Conservation (phyloP, 1,140 invertebrate species). For the Palaemon carinicauda region DNA sequence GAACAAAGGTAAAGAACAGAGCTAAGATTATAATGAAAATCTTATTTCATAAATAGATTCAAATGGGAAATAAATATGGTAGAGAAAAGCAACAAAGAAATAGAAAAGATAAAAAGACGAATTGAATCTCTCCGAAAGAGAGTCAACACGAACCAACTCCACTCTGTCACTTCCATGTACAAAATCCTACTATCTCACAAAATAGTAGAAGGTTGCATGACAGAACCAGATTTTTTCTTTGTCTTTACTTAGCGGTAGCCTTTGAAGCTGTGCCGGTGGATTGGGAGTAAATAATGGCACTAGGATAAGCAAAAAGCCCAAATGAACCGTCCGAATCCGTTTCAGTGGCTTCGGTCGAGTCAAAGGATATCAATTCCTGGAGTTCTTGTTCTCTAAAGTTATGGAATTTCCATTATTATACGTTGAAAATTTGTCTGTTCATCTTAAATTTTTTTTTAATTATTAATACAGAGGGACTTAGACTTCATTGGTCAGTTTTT, state of each 20-base stretch:
- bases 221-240: conserved; percentile 47
- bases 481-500: too few species aligned
- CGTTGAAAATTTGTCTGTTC: too few species aligned
- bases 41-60: too few species aligned
- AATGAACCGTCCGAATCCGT: conserved; percentile 39
- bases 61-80: too few species aligned
- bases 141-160: neutral
- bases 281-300: conserved; percentile 54
- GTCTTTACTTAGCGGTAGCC: conserved; percentile 55
- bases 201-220: conserved; percentile 53
- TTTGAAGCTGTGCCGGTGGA: conserved; percentile 48
- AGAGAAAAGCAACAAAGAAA: too few species aligned
- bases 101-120: neutral
- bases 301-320: conserved; percentile 38
- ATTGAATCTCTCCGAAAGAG: neutral
- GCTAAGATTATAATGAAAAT: too few species aligned
- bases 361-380: neutral
- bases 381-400: neutral
- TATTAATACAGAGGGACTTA: too few species aligned
- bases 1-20: too few species aligned
- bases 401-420: too few species aligned
- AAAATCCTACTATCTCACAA: conserved; percentile 44
- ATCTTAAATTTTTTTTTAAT: too few species aligned
- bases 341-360: conserved; percentile 19
- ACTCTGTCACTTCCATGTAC: conserved; percentile 25